phyloP scores from a whole-genome alignment of 2,797 vertebrate species.

The Coregonus ussuriensis region DNA sequence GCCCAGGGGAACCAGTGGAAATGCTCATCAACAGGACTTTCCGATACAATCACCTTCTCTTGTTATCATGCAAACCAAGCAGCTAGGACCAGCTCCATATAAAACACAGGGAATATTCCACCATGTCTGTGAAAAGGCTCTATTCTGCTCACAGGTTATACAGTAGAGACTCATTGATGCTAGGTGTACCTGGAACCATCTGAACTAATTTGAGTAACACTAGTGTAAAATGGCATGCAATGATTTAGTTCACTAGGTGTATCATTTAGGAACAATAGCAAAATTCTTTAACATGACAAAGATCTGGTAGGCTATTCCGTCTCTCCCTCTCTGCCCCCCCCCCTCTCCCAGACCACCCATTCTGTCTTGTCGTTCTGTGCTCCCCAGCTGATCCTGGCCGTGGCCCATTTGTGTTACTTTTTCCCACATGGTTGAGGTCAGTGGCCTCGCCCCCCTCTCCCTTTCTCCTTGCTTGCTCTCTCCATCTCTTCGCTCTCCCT shows the following conservation, averaged over 20 bases:
- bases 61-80: slow-evolving; percentile 75
- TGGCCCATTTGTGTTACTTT: slow-evolving; percentile 81
- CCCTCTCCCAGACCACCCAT: slow-evolving; percentile 68
- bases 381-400: slow-evolving; percentile 81
- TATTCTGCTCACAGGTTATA: too few species aligned
- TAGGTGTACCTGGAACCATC: background rate
- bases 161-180: background rate
- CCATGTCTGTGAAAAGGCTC: slow-evolving; percentile 12
- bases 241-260: slow-evolving; percentile 10
- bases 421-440: slow-evolving; percentile 72
- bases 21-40: slow-evolving; percentile 76
- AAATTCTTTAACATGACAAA: background rate
- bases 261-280: too few species aligned
- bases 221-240: background rate
- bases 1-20: slow-evolving; percentile 61
- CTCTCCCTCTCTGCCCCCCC: slow-evolving; percentile 34
- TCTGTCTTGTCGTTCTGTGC: slow-evolving; percentile 57
- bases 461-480: slow-evolving; percentile 29
- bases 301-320: slow-evolving; percentile 5
- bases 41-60: slow-evolving; percentile 70
- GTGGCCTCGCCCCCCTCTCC: slow-evolving; percentile 35
- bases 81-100: slow-evolving; percentile 63
- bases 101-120: slow-evolving; percentile 52
- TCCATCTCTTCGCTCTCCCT: background rate
- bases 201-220: background rate